These are phyloP conservation scores for Mustela nigripes DNA, from an alignment of 2,113 vertebrate species.

Conservation along the genomic window DNA sequence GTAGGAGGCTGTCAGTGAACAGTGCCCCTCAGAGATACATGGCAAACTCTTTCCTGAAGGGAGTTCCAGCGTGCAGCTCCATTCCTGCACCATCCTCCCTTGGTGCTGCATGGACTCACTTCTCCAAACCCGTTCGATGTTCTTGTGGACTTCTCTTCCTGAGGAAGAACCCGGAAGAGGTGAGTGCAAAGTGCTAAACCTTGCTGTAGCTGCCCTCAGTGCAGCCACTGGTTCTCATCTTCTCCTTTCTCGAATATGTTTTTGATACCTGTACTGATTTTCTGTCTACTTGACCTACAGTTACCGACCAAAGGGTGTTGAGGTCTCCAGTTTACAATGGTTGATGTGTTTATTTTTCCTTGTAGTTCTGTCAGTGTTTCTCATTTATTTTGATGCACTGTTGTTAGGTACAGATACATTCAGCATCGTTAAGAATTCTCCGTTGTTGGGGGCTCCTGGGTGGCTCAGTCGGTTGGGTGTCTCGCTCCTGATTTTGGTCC, in stretches of 20 bases:
- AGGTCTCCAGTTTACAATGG: background rate
- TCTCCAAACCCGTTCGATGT: background rate
- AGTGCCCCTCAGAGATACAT: background rate
- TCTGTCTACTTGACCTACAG: background rate
- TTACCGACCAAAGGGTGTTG: background rate
- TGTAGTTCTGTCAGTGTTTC: background rate
- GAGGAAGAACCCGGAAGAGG: background rate
- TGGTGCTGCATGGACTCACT: background rate
- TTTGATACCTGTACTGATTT: slow-evolving; percentile 28
- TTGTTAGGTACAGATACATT: background rate
- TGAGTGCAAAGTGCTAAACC: background rate
- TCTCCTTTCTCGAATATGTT: background rate
- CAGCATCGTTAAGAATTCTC: background rate
- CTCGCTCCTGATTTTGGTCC: background rate
- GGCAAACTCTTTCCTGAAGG: background rate
- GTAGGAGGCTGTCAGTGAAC: background rate
- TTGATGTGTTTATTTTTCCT: background rate
- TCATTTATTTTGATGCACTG: slow-evolving; percentile 43
- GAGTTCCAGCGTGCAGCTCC: background rate
- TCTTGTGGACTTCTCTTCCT: background rate
- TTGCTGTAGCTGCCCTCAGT: background rate
- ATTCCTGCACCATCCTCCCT: background rate
- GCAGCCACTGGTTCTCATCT: background rate
- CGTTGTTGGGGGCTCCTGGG: background rate
- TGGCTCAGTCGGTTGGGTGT: background rate